Base-by-base conservation (phyloP, 2,113 vertebrate genomes). In the Pterocles gutturalis region DNA sequence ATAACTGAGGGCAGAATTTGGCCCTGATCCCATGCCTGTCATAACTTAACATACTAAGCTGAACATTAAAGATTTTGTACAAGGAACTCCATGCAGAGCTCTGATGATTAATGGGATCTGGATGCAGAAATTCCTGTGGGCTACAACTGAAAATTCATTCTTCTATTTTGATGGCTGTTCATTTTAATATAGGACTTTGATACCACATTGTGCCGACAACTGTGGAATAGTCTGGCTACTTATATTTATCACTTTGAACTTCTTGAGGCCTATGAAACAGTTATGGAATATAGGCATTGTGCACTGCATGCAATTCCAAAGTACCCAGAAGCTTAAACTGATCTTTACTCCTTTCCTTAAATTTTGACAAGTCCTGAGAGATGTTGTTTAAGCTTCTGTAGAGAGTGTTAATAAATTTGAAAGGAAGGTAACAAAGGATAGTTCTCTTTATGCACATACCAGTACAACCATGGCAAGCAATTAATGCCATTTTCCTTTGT, bases 51-150 rank as follows among this genome's bases (percentile, higher is more conserved):
- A 76, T 84, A 46, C 26, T 79, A 73, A 91, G 61, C 83, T 95
- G 81, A 87, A 92, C 65, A 70, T 72, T 96, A 95, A 97, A 95
- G 73, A 65, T 93, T 96, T 95, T 87, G 77, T 95, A 92, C 92
- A 89, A 87, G 77, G 73, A 96, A 79, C 83, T 95, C 87, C 87
- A 66, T 80, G 91, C 81, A 95, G 87, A 83, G 18, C 61, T 65
- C 77, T 4, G 7, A 79, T 96, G 97, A 97, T 97, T 96, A 95
- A 97, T 97, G 70, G 86, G 81, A 92, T 89, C 77, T 97, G 90
- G 95, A 96, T 83, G 83, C 65, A 94, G 89, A 97, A 96, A 97
- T 95, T 97, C 96, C 95, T 97, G 94, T 96, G 97, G 96, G 95
- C 70, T 96, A 92, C 77, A 93, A 83, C 87, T 70, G 83, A 96